Conservation (phyloP, 2,797 vertebrate genomes). For the Propithecus perrieri region DNA sequence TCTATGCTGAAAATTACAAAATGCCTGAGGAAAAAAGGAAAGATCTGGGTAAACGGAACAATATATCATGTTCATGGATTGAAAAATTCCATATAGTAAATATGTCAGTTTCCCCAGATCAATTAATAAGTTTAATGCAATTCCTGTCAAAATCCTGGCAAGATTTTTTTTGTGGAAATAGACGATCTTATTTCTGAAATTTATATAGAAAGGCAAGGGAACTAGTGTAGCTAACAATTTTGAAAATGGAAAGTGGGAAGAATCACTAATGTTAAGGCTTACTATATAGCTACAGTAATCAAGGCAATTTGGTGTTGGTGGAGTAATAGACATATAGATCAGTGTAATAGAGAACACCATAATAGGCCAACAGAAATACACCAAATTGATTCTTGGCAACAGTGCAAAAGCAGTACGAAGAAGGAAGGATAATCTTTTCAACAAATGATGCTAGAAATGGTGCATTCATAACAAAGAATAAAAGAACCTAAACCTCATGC, state of each 20-base stretch:
- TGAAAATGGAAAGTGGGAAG: neutral
- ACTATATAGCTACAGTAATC: neutral
- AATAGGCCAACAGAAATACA: neutral
- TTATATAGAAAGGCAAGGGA: neutral
- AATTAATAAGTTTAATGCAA: neutral
- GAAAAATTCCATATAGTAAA: neutral
- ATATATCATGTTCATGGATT: neutral
- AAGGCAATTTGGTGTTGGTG: neutral
- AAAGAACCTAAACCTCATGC: neutral
- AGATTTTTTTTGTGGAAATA: neutral
- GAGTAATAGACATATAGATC: neutral
- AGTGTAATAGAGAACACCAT: neutral
- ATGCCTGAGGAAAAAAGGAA: neutral
- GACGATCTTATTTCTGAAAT: neutral
- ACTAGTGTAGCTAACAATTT: neutral
- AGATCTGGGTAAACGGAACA: neutral
- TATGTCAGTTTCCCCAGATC: neutral
- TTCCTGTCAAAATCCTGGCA: neutral
- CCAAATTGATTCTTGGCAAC: neutral
- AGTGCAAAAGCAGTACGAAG: neutral
- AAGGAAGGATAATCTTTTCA: neutral
- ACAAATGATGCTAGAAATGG: neutral
- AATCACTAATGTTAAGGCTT: neutral
- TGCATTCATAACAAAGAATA: neutral
- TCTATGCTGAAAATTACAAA: neutral